Percentiles rank a stretch among this genome's conserved stretches.
These are phyloP conservation scores for Mionectes macconnelli DNA, from an alignment of 2,113 vertebrate genomes.

Conservation along the genomic window DNA sequence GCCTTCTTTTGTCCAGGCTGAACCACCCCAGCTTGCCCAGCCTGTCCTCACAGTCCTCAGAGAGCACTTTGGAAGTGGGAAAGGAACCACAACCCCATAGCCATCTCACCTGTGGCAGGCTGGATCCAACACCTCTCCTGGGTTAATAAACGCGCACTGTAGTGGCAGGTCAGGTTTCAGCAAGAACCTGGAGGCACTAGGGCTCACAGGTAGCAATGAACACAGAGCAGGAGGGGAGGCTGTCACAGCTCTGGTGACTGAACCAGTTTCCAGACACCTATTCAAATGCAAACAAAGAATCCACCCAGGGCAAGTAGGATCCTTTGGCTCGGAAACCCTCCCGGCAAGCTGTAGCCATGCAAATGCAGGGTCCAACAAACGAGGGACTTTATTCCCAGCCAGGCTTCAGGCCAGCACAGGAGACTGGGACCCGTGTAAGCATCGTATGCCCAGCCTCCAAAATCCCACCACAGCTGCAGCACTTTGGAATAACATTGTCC, in stretches of 20 bases:
- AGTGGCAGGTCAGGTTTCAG: background rate
- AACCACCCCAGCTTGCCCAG: background rate
- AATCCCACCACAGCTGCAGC: background rate
- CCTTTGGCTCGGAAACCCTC: background rate
- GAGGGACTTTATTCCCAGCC: background rate
- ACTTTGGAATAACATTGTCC: background rate
- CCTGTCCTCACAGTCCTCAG: background rate
- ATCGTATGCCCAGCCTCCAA: background rate
- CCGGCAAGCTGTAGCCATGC: background rate
- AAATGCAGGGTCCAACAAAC: background rate
- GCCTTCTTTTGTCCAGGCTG: background rate
- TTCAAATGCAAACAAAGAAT: background rate
- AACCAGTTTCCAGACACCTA: background rate
- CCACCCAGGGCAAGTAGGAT: background rate
- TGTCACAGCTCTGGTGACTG: background rate
- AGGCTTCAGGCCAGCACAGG: background rate
- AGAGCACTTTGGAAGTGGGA: background rate
- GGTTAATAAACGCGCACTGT: background rate
- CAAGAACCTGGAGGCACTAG: background rate
- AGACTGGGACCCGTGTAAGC: rapidly evolving
- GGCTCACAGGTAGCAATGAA: background rate
- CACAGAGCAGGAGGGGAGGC: background rate
- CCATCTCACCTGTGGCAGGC: background rate
- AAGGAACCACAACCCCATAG: background rate
- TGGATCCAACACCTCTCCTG: background rate